Percentiles rank a stretch among this genome's conserved stretches.
Evolutionary conservation across 1,140 invertebrate genomes (phyloP).

Genomic region (Zelostemma sp.): DNA sequence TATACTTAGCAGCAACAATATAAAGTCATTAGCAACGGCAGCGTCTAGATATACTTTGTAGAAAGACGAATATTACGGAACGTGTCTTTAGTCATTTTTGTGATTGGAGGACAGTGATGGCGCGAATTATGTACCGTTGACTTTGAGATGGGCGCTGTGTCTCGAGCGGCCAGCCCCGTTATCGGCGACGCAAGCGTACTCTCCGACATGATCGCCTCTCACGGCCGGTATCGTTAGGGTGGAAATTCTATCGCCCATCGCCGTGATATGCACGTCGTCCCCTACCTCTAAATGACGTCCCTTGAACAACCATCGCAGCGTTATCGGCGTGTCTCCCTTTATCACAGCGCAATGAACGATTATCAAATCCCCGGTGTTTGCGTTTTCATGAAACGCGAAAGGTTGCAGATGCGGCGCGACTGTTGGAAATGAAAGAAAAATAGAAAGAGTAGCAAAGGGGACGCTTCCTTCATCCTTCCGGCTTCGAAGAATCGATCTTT

Average conservation of each 20-base stretch:
- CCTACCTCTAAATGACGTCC: constrained; percentile 66
- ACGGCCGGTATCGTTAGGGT: constrained; percentile 69
- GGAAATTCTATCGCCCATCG: constrained; percentile 71
- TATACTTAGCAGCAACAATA: constrained; percentile 34
- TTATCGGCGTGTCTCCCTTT: constrained; percentile 80
- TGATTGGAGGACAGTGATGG: background rate
- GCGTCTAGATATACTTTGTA: constrained; percentile 36
- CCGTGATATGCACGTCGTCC: constrained; percentile 73
- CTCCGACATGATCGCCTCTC: constrained; percentile 74
- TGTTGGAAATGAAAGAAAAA: constrained; percentile 57
- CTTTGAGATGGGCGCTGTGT: constrained; percentile 73
- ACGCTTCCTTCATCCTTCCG: background rate
- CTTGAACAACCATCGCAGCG: constrained; percentile 76
- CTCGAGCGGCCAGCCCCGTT: constrained; percentile 77
- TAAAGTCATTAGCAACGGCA: constrained; percentile 27
- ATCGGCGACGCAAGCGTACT: constrained; percentile 81
- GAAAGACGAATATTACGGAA: constrained; percentile 32
- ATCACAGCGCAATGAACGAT: constrained; percentile 79
- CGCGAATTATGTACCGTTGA: constrained; percentile 66
- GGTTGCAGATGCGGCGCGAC: constrained; percentile 67
- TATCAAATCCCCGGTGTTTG: constrained; percentile 73
- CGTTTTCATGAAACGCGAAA: constrained; percentile 65
- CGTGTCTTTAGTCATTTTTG: constrained; percentile 8
- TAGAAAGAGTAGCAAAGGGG: constrained; percentile 3
- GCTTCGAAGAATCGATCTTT: constrained; percentile 4